phyloP scores from a whole-genome alignment of 1,140 invertebrate species.

The Diorhabda sublineata region DNA sequence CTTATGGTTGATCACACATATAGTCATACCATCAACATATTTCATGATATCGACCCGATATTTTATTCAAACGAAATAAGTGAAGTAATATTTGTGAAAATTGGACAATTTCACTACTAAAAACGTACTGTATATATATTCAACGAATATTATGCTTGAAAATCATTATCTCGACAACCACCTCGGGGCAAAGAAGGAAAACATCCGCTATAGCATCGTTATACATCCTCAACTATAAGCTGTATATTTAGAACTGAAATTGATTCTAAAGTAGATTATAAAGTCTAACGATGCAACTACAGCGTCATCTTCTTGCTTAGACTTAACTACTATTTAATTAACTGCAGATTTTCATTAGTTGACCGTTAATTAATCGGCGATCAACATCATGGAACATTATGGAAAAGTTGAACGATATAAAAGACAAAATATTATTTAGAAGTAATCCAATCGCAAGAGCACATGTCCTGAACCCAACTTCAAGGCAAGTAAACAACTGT shows the following conservation, averaged over 20 bases:
- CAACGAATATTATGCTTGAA: no score
- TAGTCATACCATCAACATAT: no score
- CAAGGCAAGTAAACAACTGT: no score
- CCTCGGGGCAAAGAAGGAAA: not conserved
- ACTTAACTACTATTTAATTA: conserved; percentile 21
- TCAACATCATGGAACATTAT: not conserved
- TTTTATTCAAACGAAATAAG: no score
- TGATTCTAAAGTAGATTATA: conserved; percentile 28
- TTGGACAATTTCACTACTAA: no score
- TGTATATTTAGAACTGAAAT: conserved; percentile 23
- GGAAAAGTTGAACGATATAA: not conserved
- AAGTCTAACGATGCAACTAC: conserved; percentile 17
- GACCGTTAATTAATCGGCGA: conserved; percentile 16
- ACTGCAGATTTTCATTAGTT: conserved; percentile 23
- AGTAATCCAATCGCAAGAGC: not conserved
- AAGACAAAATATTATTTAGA: not conserved
- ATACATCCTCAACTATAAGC: conserved; percentile 16
- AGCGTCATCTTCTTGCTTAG: not conserved
- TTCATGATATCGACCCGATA: no score
- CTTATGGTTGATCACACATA: no score
- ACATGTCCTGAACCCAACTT: no score
- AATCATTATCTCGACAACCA: not conserved
- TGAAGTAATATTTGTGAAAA: no score
- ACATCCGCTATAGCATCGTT: not conserved
- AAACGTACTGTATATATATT: no score